Evolutionary conservation across 2,113 vertebrate species (phyloP), one percentile per base, ranked within the genome.

Genomic region (Strix aluco): DNA sequence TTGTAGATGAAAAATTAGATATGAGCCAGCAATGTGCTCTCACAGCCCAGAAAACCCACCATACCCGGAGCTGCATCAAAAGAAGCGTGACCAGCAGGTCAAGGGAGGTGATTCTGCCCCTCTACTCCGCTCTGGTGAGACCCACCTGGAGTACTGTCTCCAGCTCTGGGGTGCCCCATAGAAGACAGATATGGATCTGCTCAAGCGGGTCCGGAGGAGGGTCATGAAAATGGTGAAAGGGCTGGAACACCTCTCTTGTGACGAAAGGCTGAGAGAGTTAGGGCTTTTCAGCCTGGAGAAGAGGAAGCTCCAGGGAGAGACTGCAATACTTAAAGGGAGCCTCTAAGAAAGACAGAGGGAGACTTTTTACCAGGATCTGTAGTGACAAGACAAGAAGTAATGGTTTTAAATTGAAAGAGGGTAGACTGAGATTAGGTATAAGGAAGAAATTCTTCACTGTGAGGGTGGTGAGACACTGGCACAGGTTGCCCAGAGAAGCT

Each of bases 21-120:
- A 71, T 1, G 8, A 81, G 22, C n/a, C 0, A 0, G 12, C 36
- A 82, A 20, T 30, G 34, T 67, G 26, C 1, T 1, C 38, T 72
- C 17, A 2, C 36, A 79, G 16, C 55, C n/a, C 40, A 57, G 57
- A 73, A 93, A 25, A 15, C 11, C 15, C 42, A 4, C 1, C 5
- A 5, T 36, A 51, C 30, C 32, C 25, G 61, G 44, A 55, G 10
- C n/a, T 79, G 9, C 46, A 27, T 47, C 5, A 57, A 51, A 46
- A 59, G 49, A 10, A 79, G 15, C 1, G 0, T 25, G 29, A 20
- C 44, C 59, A 78, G 44, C 23, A 51, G 44, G 19, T 4, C 2
- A 2, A 86, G 44, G n/a, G 17, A 38, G 13, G 18, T 26, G 38
- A 67, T 54, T 18, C 49, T 81, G 2, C 20, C 15, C 13, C 26